Base-by-base conservation (phyloP, 2,888 invertebrate genomes). In the Erynnis tages region DNA sequence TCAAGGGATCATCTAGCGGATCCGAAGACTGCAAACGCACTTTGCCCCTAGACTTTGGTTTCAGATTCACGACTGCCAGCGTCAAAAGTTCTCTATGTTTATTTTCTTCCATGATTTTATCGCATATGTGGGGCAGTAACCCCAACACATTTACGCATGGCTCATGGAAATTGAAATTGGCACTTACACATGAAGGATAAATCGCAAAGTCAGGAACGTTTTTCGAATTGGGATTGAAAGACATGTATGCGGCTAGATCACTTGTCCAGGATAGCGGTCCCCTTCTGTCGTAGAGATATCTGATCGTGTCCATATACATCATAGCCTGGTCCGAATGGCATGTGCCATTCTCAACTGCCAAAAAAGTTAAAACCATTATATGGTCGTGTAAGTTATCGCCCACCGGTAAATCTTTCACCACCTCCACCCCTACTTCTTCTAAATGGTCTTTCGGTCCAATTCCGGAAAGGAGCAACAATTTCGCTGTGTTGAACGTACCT, bases 301-400 rank as follows among this genome's bases (percentile, higher is more conserved):
- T 69, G 2, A 84, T 73, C 14, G 78, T 63, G 4, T 81, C 67
- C 55, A 82, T 65, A 44, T 75, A 61, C 0, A 47, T 5, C 1
- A 52, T 50, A 1, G 64, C 57, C 16, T 65, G 57, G 5, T 63
- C 61, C 1, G 38, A 45, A 2, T 55, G 25, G 43, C 85, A 86
- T 3, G 80, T 81, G 0, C 84, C 83, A 8, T 66, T 76, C 0
- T 78, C 68, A 1, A 73, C 74, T 7, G 71, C 69, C 7, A 84
- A 55, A 55, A 69, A 79, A 30, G 69, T 75, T 0, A 82, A 43
- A 2, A 75, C 73, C 82, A 83, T 82, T 1, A 73, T 58, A 46
- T 86, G 86, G 30, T 86, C 86, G 40, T 83, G 80, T 1, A 85
- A 66, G 53, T 85, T 84, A 7, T 76, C 67, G 0, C 86, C 86